These are phyloP conservation scores for Catharus bicknelli DNA, from an alignment of 2,113 vertebrate genomes.

Conservation along the genomic window DNA sequence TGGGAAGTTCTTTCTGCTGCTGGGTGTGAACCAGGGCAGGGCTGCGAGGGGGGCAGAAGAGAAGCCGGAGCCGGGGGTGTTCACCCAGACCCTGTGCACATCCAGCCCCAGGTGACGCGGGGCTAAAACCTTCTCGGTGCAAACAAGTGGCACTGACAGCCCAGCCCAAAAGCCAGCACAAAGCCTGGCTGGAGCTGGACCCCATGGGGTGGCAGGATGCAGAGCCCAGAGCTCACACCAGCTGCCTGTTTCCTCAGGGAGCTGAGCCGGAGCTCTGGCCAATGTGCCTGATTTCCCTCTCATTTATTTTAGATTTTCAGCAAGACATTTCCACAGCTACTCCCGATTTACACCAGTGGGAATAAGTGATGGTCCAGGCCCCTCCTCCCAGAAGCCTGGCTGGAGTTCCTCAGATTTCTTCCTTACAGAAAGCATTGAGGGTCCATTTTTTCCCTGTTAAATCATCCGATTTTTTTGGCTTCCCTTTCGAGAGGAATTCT, in stretches of 20 bases:
- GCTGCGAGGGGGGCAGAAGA: background rate
- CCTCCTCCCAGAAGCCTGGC: constrained; percentile 48
- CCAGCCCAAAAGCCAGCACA: background rate
- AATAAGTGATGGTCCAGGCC: background rate
- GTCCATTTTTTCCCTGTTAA: constrained; percentile 64
- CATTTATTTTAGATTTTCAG: constrained; percentile 48
- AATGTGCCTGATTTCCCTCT: constrained; percentile 6
- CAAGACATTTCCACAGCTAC: constrained; percentile 45
- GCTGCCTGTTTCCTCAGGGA: constrained; percentile 18
- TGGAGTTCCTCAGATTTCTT: constrained; percentile 40
- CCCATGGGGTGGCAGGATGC: background rate
- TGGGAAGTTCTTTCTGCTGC: background rate
- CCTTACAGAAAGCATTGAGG: constrained; percentile 6
- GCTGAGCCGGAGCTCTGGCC: background rate
- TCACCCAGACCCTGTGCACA: background rate
- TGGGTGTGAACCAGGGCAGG: background rate
- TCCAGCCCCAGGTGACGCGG: background rate
- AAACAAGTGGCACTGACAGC: background rate
- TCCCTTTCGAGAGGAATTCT: constrained; percentile 16
- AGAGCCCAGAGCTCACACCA: background rate
- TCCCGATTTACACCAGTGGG: constrained; percentile 26
- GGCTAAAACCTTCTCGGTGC: background rate
- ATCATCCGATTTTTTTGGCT: constrained; percentile 67
- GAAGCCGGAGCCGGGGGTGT: background rate
- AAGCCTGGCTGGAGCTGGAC: background rate